Evolutionary conservation across 2,113 vertebrate genomes (phyloP).

Genomic region (Cichladusa arquata): DNA sequence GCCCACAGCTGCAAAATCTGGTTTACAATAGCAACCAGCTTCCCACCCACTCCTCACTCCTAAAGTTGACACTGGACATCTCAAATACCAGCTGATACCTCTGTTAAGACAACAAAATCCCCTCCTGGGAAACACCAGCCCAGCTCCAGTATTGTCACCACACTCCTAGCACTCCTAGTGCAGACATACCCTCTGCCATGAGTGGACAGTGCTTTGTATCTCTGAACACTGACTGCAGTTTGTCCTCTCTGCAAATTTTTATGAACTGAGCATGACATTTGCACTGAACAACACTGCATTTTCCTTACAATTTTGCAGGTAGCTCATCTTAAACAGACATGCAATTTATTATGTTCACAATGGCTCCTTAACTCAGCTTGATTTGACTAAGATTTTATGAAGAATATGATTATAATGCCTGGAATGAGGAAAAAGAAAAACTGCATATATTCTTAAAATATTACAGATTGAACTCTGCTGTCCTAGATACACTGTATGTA

Average conservation of each 20-base stretch:
- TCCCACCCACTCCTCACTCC: not conserved
- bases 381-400: not conserved
- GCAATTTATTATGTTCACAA: not conserved
- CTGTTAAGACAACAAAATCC: not conserved
- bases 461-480: not conserved
- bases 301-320: not conserved
- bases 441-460: not conserved
- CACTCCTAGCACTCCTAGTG: not conserved
- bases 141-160: not conserved
- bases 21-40: not conserved
- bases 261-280: not conserved
- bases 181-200: not conserved
- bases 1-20: not conserved
- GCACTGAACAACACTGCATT: not conserved
- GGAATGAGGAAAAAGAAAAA: not conserved
- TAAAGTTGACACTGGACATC: not conserved
- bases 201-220: not conserved
- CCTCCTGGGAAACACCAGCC: not conserved
- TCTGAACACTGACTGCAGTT: fast-evolving
- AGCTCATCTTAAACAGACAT: not conserved
- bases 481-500: not conserved
- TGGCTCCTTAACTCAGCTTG: not conserved
- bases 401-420: not conserved
- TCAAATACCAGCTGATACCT: not conserved
- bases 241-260: not conserved